Percentiles rank a stretch among this genome's conserved stretches.
phyloP scores from a whole-genome alignment of 2,113 vertebrate species.

The Catharus minimus region DNA sequence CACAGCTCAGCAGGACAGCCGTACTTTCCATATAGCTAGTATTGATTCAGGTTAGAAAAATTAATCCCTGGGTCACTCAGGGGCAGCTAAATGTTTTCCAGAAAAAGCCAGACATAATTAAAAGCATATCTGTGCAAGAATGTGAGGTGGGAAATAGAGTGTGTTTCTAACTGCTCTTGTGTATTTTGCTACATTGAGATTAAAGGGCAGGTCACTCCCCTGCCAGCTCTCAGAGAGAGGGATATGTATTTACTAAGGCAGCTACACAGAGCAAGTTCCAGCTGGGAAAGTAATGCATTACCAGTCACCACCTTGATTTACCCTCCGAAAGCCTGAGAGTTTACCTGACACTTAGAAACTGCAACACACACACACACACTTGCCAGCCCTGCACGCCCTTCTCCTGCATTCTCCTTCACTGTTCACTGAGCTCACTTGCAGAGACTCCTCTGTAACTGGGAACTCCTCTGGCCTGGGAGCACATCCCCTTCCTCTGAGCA shows the following conservation, averaged over 20 bases:
- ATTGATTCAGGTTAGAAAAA: not conserved
- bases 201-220: constrained; percentile 22
- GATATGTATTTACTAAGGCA: not conserved
- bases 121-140: not conserved
- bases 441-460: not conserved
- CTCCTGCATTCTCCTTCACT: not conserved
- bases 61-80: not conserved
- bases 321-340: not conserved
- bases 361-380: not conserved
- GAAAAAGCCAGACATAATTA: not conserved
- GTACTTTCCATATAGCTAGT: not conserved
- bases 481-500: not conserved
- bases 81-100: not conserved
- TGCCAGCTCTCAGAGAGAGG: not conserved
- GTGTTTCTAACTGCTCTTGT: not conserved
- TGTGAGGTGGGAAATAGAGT: not conserved
- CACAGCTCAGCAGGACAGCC: accelerated
- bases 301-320: constrained; percentile 42
- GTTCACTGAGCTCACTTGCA: not conserved
- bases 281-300: constrained; percentile 41
- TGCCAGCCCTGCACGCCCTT: not conserved
- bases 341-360: not conserved
- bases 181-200: not conserved
- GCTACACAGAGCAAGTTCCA: constrained; percentile 1
- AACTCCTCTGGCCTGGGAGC: not conserved